Evolutionary conservation across 2,797 vertebrate genomes (phyloP).

Genomic region (Hirundo rustica): DNA sequence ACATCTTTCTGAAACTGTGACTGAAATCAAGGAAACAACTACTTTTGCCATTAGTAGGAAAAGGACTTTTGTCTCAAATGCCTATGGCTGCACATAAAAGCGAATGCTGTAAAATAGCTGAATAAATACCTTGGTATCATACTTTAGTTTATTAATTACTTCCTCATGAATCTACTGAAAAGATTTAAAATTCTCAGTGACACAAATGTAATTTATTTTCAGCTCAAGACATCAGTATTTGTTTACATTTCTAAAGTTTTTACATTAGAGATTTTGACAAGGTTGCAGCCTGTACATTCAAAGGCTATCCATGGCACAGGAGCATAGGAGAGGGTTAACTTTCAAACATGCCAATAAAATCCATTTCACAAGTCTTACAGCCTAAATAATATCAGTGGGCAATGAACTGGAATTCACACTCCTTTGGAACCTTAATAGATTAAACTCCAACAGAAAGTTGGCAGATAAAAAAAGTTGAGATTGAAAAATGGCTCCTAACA

Average conservation of each 20-base stretch:
- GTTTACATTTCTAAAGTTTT: neutral
- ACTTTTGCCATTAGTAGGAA: neutral
- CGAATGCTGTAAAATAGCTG: neutral
- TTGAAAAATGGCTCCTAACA: neutral
- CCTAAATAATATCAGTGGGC: slow-evolving; percentile 17
- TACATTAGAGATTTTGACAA: neutral
- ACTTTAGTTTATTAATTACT: neutral
- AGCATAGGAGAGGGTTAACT: slow-evolving; percentile 8
- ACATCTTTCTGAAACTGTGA: neutral
- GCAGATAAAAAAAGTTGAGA: neutral
- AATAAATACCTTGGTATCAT: neutral
- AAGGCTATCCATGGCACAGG: neutral
- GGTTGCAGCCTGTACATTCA: neutral
- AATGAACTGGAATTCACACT: slow-evolving; percentile 50
- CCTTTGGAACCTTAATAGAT: slow-evolving; percentile 1
- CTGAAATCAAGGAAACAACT: neutral
- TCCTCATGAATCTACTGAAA: neutral
- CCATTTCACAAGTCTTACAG: neutral
- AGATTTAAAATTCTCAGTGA: neutral
- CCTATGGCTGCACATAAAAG: neutral
- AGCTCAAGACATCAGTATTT: neutral
- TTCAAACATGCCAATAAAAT: neutral
- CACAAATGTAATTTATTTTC: neutral
- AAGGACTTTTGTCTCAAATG: neutral
- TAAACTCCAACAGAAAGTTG: neutral